Evolutionary conservation across 1,140 invertebrate species (phyloP), one percentile per base, ranked within the genome.

Genomic region (Batillaria attramentaria): DNA sequence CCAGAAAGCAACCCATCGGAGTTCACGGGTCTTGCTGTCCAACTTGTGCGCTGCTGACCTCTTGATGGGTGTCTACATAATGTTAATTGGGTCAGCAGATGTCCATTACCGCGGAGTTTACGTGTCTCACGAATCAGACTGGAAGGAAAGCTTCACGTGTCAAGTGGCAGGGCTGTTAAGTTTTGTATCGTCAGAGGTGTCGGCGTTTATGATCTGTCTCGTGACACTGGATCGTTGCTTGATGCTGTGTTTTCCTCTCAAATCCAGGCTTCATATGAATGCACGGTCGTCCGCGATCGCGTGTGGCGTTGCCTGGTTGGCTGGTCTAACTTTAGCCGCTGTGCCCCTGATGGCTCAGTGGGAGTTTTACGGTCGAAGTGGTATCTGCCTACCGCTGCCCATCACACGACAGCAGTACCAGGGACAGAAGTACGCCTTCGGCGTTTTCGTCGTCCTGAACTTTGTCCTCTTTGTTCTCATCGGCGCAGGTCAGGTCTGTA

Each of bases 31-130:
- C 16, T 79, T 86, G n/a, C 69, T 86, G n/a, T 74, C 82, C 5
- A 85, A 84, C 78, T 66, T 88, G 16, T 80, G 81, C 41, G 35
- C 83, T 24, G 83, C 86, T 28, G 87, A 88, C 62, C 77, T 87
- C 37, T 60, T 86, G 24, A 89, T 88, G 87, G 87, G 87, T 8
- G 65, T 89, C 1, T 89, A 89, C 65, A 37, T 89, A 57, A 69
- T 84, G 18, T 85, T 88, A 8, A 88, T 89, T 24, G 87, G 84
- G 31, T 41, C 69, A 3, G 85, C 86, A 0, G 87, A 89, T 62
- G 68, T 80, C 18, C 33, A 69, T 20, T 89, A 83, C 72, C 77
- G 84, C 2, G 87, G 85, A 24, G 54, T 35, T 2, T 89, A 89
- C 68, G 75, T 83, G 24, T 72, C 65, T 24, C 70, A 85, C 62